phyloP scores from a whole-genome alignment of 1,140 invertebrate species.

The Copidosoma floridanum region DNA sequence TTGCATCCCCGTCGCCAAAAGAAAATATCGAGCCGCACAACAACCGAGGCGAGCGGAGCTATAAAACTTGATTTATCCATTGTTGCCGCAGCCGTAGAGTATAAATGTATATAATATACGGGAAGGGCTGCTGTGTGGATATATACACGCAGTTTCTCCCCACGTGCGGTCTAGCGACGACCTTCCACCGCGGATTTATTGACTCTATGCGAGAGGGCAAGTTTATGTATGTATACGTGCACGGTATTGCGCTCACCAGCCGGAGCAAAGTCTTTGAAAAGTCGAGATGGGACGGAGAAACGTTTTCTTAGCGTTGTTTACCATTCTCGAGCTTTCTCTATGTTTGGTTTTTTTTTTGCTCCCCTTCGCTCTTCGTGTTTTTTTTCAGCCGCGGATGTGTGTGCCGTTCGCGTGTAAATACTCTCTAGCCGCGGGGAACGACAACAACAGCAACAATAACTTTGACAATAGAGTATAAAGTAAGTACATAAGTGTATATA shows the following conservation, averaged over 20 bases:
- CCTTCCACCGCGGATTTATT: conserved; percentile 35
- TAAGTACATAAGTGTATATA: background rate
- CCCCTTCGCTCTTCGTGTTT: background rate
- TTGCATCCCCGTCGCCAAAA: no score
- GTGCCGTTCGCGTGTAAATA: conserved; percentile 19
- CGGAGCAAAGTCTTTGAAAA: conserved; percentile 7
- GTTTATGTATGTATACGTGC: no score
- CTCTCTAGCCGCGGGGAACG: background rate
- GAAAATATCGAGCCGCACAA: conserved; percentile 36
- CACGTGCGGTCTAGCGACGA: no score
- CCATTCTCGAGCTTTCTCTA: no score
- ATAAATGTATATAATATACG: no score
- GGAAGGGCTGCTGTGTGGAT: no score
- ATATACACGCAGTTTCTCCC: no score
- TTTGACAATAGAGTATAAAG: conserved; percentile 10
- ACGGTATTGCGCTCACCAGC: no score
- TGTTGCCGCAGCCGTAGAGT: no score
- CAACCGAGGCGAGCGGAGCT: conserved; percentile 42
- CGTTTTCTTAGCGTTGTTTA: conserved; percentile 19
- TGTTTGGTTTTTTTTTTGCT: no score
- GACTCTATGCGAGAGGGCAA: conserved; percentile 19
- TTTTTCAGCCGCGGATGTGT: conserved; percentile 14
- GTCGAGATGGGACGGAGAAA: no score
- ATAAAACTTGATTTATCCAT: conserved; percentile 49
- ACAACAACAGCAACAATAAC: background rate